phyloP scores from a whole-genome alignment of 2,113 vertebrate species.

The Aptenodytes forsteri region DNA sequence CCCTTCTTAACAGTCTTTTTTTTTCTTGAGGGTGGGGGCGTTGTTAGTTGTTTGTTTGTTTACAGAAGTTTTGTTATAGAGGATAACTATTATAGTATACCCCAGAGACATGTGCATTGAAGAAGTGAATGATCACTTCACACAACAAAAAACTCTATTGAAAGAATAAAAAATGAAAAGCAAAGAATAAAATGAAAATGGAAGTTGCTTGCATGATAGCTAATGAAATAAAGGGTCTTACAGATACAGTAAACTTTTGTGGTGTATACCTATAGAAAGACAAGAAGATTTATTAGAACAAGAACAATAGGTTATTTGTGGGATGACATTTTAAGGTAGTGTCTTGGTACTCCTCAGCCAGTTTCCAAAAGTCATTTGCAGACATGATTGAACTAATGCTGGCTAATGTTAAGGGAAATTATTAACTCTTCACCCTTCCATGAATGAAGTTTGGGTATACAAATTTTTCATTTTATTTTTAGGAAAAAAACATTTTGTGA shows the following conservation, averaged over 20 bases:
- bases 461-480: neutral
- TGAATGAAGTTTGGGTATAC: neutral
- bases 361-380: neutral
- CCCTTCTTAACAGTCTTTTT: neutral
- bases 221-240: neutral
- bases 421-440: neutral
- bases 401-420: neutral
- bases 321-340: neutral
- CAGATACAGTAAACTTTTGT: neutral
- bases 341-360: neutral
- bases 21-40: neutral
- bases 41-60: neutral
- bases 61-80: neutral
- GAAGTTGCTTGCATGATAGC: neutral
- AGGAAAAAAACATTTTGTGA: neutral
- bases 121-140: neutral
- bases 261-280: neutral
- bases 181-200: neutral
- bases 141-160: neutral
- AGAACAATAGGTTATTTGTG: neutral
- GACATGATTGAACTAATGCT: neutral
- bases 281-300: neutral
- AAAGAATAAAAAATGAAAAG: neutral
- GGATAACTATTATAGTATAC: neutral
- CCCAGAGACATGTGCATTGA: neutral